These are phyloP conservation scores for Oceanites oceanicus DNA, from an alignment of 2,113 vertebrate species.

Conservation along the genomic window DNA sequence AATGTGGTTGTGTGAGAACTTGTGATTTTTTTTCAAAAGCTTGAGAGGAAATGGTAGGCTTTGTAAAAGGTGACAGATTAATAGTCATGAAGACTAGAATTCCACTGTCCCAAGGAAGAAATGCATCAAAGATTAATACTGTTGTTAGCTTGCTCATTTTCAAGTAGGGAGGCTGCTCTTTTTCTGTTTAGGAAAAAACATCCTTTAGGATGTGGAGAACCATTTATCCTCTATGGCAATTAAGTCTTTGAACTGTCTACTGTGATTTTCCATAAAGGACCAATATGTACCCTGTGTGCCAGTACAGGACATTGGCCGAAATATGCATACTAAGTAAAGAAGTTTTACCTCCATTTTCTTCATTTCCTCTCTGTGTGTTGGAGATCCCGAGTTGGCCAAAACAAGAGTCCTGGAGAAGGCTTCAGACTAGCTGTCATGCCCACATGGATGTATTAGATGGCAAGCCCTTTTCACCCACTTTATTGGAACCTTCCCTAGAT, in stretches of 20 bases:
- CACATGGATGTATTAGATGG: background rate
- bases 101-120: conserved; percentile 23
- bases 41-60: conserved; percentile 18
- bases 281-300: background rate
- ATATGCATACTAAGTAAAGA: background rate
- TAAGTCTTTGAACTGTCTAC: background rate
- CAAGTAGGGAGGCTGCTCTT: background rate
- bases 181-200: background rate
- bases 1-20: conserved; percentile 35
- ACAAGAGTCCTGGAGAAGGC: background rate
- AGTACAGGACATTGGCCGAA: background rate
- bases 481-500: background rate
- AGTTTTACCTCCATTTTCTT: background rate
- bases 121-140: background rate
- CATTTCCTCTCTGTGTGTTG: background rate
- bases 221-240: background rate
- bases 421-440: background rate
- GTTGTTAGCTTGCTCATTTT: conserved; percentile 15
- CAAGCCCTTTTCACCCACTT: background rate
- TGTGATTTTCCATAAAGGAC: background rate
- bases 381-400: background rate
- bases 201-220: background rate
- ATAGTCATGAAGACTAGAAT: conserved; percentile 18
- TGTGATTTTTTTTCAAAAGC: conserved; percentile 42
- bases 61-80: conserved; percentile 37